phyloP scores from a whole-genome alignment of 2,888 invertebrate species.

The Amphipoea lucens region DNA sequence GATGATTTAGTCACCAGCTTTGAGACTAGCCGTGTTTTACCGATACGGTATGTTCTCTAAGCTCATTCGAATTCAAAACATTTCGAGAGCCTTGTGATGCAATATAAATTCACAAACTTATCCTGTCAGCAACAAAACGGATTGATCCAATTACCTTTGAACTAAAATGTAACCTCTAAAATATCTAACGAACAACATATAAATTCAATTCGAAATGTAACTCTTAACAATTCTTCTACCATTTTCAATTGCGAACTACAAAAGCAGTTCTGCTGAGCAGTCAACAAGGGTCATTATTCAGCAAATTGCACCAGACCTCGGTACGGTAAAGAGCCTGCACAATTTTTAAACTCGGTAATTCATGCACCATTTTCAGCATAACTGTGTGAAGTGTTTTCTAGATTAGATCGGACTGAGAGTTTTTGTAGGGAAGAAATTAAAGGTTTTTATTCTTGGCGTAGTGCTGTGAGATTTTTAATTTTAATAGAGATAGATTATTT shows the following conservation, averaged over 20 bases:
- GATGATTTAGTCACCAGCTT: neutral
- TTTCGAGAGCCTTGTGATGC: neutral
- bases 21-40: neutral
- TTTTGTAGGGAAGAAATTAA: conserved; percentile 25
- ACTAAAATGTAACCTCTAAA: conserved; percentile 15
- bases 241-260: conserved; percentile 52
- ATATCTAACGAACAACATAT: conserved; percentile 28
- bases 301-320: conserved; percentile 66
- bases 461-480: neutral
- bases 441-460: neutral
- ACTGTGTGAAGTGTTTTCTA: conserved; percentile 37
- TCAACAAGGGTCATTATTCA: conserved; percentile 71
- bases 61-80: neutral
- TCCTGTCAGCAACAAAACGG: neutral
- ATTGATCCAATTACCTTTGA: conserved; percentile 11
- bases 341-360: conserved; percentile 60
- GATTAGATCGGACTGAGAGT: conserved; percentile 41
- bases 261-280: conserved; percentile 46
- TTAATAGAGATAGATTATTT: neutral
- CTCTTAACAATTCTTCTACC: conserved; percentile 41
- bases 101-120: neutral
- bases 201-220: conserved; percentile 47
- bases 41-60: neutral
- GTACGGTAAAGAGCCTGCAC: conserved; percentile 36
- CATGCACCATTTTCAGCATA: conserved; percentile 42